Base-by-base conservation (phyloP, 2,113 vertebrate genomes). In the Morone saxatilis region DNA sequence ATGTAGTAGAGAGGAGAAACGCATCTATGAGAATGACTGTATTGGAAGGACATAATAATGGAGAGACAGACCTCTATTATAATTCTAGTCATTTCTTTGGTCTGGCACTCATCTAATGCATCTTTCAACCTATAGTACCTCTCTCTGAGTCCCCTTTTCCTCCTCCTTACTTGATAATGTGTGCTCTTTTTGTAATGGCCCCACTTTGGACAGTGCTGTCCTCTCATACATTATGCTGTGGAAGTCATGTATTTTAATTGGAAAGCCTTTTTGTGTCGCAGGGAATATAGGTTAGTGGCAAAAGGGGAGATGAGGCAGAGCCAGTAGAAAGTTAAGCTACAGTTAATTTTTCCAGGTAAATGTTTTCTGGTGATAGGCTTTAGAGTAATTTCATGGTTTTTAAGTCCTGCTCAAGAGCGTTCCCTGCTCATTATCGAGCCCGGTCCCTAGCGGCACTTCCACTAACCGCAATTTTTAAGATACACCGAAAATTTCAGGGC, bases 341-440 rank as follows among this genome's bases (percentile, higher is more conserved):
- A 86, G 87, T 92, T 94, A n/a, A 92, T 93, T 93, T 31, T 94
- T 85, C 83, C 89, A 92, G 91, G 89, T 95, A 92, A 92, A 93
- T 87, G 78, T 94, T 95, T 93, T 86, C 80, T 89, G 84, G 71
- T 81, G 82, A 85, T 91, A 65, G 71, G 83, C 71, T 92, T 90
- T 82, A 65, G 71, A 89, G 89, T 91, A 88, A 95, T 95, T 96
- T 95, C 94, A 95, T 89, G 94, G 83, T 89, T 94, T 94, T 94
- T 89, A 91, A 93, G 84, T 90, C 80, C 85, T 82, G 84, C 76
- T 81, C 47, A 70, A 88, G 74, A 78, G 59, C 57, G 43, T 72
- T 91, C 84, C 76, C 86, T 67, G 70, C 88, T 93, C 86, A 91
- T 93, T 93, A 89, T 75, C 7, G 63, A 68, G 61, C 71, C 57